Evolutionary conservation across 2,113 vertebrate species (phyloP).

Genomic region (Tonatia bakeri): DNA sequence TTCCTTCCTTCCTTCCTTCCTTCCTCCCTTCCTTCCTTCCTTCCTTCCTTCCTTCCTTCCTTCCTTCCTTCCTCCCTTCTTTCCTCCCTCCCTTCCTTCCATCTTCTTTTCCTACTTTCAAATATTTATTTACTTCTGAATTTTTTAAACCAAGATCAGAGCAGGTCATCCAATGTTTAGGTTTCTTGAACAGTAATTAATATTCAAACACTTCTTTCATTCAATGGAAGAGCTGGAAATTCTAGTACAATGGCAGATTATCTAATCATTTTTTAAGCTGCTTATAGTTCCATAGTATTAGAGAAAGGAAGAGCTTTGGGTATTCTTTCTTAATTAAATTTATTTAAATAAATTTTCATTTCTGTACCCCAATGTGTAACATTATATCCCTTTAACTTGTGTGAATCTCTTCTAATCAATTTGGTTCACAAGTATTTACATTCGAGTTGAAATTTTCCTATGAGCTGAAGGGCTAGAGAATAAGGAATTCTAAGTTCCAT

Average conservation of each 20-base stretch:
- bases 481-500: not conserved
- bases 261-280: not conserved
- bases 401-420: not conserved
- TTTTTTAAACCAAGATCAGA: not conserved
- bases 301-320: not conserved
- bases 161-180: not conserved
- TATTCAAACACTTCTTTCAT: not conserved
- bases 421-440: not conserved
- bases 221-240: not conserved
- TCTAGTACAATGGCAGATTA: not conserved
- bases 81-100: not conserved
- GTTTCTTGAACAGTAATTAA: not conserved
- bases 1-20: too few species aligned
- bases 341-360: constrained; percentile 29
- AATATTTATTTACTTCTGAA: not conserved
- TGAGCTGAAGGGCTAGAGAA: not conserved
- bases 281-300: not conserved
- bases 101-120: not conserved
- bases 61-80: too few species aligned
- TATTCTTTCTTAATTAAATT: constrained; percentile 43
- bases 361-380: not conserved
- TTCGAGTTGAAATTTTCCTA: not conserved
- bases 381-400: not conserved
- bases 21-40: fast-evolving
- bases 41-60: too few species aligned